Evolutionary conservation across 2,888 invertebrate genomes (phyloP), one percentile per base, ranked within the genome.

Genomic region (Trisateles emortualis): DNA sequence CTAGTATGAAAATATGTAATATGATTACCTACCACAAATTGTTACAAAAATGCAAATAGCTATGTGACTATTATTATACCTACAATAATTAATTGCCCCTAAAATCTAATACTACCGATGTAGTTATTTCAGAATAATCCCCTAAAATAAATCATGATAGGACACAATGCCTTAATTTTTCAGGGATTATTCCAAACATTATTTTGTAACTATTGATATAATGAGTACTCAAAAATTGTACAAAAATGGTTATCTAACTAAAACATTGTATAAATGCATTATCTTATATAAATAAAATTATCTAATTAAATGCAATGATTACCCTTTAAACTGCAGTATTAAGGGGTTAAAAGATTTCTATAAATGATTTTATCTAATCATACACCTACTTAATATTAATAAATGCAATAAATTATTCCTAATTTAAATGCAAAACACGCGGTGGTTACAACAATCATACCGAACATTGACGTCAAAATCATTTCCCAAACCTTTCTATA

Each of bases 161-260:
- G 47, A 46, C 47, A 52, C 52, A 58, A 52, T 40, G 52, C 32
- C 39, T 61, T 40, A 24, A 78, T 86, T 88, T 83, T 79, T 52
- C 56, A 78, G 92, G 88, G 87, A 92, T 72, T 86, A 89, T 92
- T 92, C 91, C 92, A 89, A 92, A 84, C 46, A 73, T 58, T 65
- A 68, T 73, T 76, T 76, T 70, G 63, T 74, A 73, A 71, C 76
- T 79, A 73, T 60, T 74, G 65, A 74, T 69, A 72, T 72, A 40
- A 67, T 65, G 46, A 73, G 76, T 79, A 81, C 76, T 78, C 57
- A 75, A 76, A 74, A 83, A 84, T 86, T 84, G 83, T 87, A 87
- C 84, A 85, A 79, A 76, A 80, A 76, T 81, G 78, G 74, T 81
- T 74, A 59, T 43, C 53, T 61, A 61, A 65, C 62, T 65, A 63